A percentile compares a stretch with the other conserved stretches of the same genome.
These are phyloP conservation scores for Mythimna impura DNA, from an alignment of 2,888 invertebrate species.

Conservation along the genomic window DNA sequence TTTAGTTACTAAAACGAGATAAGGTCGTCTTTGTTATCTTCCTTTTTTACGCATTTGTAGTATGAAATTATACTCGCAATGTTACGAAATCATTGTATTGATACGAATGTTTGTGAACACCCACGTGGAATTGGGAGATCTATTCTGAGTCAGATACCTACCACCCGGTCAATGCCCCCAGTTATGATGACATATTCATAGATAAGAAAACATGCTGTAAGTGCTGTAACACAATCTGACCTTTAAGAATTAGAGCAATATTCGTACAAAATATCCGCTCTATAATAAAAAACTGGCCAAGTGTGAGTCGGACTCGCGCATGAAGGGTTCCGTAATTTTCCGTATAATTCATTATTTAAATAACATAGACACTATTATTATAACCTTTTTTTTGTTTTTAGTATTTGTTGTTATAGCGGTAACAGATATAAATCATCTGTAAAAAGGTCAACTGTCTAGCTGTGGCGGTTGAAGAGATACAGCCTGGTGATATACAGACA, in stretches of 20 bases:
- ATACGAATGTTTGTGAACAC: constrained; percentile 13
- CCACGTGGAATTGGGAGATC: constrained; percentile 38
- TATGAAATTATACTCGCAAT: constrained; percentile 3
- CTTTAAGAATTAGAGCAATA: constrained; percentile 28
- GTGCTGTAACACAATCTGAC: constrained; percentile 9
- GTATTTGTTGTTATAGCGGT: too few relatives aligned
- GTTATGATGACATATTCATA: constrained; percentile 33
- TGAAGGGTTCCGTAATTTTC: too few relatives aligned
- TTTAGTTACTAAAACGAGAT: not conserved
- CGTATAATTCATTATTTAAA: too few relatives aligned
- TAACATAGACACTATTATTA: too few relatives aligned
- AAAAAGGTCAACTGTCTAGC: too few relatives aligned
- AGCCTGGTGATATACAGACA: not conserved
- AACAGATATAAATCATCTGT: too few relatives aligned
- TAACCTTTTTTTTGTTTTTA: too few relatives aligned
- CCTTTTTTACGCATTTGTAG: not conserved
- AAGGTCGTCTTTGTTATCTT: not conserved
- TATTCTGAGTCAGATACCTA: constrained; percentile 40
- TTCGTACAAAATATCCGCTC: constrained; percentile 5
- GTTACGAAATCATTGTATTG: constrained; percentile 17
- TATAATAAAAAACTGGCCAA: not conserved
- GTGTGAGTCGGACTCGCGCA: too few relatives aligned
- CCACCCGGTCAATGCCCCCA: constrained; percentile 35
- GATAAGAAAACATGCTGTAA: constrained; percentile 31
- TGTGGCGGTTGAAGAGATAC: too few relatives aligned